Percentiles rank a stretch among this genome's conserved stretches.
phyloP scores from a whole-genome alignment of 2,113 vertebrate genomes.

The Lanius collurio region DNA sequence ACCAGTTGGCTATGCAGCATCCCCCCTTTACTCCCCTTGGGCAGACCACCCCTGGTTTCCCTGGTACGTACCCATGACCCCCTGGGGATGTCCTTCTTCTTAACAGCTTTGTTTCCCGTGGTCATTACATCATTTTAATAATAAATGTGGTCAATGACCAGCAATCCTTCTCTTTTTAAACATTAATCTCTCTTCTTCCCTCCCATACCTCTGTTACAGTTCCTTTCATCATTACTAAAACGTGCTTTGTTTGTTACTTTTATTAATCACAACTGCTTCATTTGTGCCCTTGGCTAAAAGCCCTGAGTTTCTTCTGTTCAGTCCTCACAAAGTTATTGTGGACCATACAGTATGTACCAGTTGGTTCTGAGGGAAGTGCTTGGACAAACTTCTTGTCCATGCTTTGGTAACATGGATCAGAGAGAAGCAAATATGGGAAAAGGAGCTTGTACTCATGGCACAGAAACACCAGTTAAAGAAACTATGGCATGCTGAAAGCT shows the following conservation, averaged over 20 bases:
- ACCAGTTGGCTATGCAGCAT: constrained; percentile 99
- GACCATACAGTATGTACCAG: constrained; percentile 44
- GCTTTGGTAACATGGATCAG: neutral
- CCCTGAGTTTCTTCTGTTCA: constrained; percentile 15
- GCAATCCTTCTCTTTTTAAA: constrained; percentile 60
- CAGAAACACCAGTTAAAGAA: neutral
- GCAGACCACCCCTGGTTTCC: constrained; percentile 98
- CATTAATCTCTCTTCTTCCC: constrained; percentile 56
- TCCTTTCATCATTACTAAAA: constrained; percentile 58
- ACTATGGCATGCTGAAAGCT: neutral
- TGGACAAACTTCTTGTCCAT: neutral
- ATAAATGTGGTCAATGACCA: constrained; percentile 76
- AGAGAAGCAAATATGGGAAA: neutral
- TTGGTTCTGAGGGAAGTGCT: neutral
- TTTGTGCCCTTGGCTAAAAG: constrained; percentile 41
- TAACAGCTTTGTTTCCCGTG: constrained; percentile 83
- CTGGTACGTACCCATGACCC: constrained; percentile 95
- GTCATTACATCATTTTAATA: constrained; percentile 80
- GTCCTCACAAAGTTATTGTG: constrained; percentile 28
- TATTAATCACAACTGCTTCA: constrained; percentile 26
- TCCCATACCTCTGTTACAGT: constrained; percentile 5
- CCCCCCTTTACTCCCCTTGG: constrained; percentile 97
- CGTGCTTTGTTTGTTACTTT: constrained; percentile 40
- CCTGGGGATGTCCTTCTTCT: constrained; percentile 88
- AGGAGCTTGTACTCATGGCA: neutral